Evolutionary conservation across 1,140 invertebrate species (phyloP).

Genomic region (Camponotus floridanus): DNA sequence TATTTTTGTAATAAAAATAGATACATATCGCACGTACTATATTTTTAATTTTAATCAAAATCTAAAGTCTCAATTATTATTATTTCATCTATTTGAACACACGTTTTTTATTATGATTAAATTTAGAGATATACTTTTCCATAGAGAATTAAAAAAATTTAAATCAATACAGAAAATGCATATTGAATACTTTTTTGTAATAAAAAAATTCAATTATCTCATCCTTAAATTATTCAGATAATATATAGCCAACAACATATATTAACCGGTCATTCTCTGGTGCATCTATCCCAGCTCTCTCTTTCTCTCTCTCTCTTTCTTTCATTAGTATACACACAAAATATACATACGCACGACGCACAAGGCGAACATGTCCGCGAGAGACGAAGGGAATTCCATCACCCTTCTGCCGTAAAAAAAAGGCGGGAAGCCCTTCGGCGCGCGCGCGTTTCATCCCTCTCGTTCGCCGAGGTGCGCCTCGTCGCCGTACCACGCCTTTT

Average conservation of each 20-base stretch:
- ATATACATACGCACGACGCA: not conserved
- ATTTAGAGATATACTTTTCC: too few relatives aligned
- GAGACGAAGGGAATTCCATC: constrained; percentile 59
- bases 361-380: constrained; percentile 19
- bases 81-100: not conserved
- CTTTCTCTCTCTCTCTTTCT: not conserved
- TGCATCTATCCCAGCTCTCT: not conserved
- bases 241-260: constrained; percentile 16
- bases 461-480: constrained; percentile 57
- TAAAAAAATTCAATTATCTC: not conserved
- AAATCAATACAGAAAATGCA: too few relatives aligned
- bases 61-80: not conserved
- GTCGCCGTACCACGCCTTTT: constrained; percentile 55
- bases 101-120: too few relatives aligned
- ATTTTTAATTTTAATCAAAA: not conserved
- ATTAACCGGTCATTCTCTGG: constrained; percentile 54
- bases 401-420: constrained; percentile 42
- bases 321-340: not conserved
- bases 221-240: not conserved
- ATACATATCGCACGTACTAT: not conserved
- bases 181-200: too few relatives aligned
- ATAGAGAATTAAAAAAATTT: not conserved
- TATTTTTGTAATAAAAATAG: not conserved
- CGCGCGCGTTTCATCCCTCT: constrained; percentile 71
- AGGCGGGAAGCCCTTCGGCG: constrained; percentile 66